Evolutionary conservation across 2,888 invertebrate species (phyloP), one percentile per base, ranked within the genome.

Genomic region (Keiferia lycopersicella): DNA sequence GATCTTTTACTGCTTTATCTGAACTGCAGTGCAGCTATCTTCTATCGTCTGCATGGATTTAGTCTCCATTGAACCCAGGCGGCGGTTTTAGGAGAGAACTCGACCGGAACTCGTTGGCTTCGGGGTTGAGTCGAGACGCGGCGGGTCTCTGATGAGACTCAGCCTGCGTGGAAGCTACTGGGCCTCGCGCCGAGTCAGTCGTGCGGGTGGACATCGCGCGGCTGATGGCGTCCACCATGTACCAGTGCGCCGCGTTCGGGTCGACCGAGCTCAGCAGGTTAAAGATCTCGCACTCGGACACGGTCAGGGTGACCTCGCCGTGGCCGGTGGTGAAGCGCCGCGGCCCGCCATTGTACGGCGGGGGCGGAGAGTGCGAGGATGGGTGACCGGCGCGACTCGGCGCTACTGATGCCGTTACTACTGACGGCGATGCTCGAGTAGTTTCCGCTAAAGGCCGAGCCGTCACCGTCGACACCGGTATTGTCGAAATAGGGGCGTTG

Each of bases 171-270:
- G 56, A 58, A 41, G 22, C 62, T 22, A 60, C 22, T 41, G 51
- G 41, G 53, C 22, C 51, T 14, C 38, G 45, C 18, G 51, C 11
- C 20, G 56, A 30, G 39, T 57, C 57, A 22, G 59, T 45, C 8
- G 65, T 18, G 53, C 16, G 20, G 45, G 56, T 18, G 61, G 62
- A 70, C 68, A 72, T 63, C 48, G 77, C 78, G 70, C 77, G 81
- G 38, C 70, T 66, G 64, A 83, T 67, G 26, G 81, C 76, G 60
- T 76, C 75, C 72, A 75, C 61, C 80, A 86, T 78, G 80, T 76
- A 87, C 69, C 76, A 78, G 68, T 82, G 79, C 67, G 87, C 88
- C 48, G 80, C 80, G 61, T 16, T 66, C 61, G 80, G 69, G 74
- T 83, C 81, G 66, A 79, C 72, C 57, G 66, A 66, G 66, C 75